Percentiles rank a stretch among this genome's conserved stretches.
Evolutionary conservation across 2,113 vertebrate genomes (phyloP).

Genomic region (Ahaetulla prasina): DNA sequence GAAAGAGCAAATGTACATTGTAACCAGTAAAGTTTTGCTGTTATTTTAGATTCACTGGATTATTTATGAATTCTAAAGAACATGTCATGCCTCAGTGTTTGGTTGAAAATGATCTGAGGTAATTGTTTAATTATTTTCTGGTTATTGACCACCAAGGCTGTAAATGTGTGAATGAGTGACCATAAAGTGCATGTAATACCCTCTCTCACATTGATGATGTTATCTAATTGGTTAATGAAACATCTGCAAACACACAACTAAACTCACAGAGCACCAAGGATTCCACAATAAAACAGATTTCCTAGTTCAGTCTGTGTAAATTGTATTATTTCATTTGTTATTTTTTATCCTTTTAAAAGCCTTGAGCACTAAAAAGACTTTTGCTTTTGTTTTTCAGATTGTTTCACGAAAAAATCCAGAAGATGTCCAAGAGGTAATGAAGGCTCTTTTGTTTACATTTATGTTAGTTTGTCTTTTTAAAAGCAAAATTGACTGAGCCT

Average conservation of each 20-base stretch:
- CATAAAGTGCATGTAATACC: neutral
- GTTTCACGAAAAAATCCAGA: constrained; percentile 95
- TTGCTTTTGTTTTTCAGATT: constrained; percentile 74
- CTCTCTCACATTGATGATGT: neutral
- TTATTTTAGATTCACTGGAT: neutral
- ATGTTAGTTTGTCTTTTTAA: neutral
- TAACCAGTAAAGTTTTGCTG: neutral
- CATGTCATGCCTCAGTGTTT: neutral
- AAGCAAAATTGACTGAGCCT: constrained; percentile 47
- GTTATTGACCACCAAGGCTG: neutral
- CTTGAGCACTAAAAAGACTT: constrained; percentile 2
- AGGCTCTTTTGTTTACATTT: constrained; percentile 37
- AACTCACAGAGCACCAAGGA: neutral
- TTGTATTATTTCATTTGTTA: neutral
- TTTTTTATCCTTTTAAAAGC: neutral
- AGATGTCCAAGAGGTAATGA: constrained; percentile 95
- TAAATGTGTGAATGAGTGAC: neutral
- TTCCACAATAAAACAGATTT: neutral
- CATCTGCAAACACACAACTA: neutral
- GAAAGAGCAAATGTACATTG: neutral
- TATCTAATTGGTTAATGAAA: neutral
- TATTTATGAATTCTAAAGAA: neutral
- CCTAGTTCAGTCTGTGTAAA: neutral
- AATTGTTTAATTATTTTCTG: neutral
- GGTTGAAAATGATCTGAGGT: neutral